Base-by-base conservation (phyloP, 2,797 vertebrate genomes). In the Tauraco hartlaubi region DNA sequence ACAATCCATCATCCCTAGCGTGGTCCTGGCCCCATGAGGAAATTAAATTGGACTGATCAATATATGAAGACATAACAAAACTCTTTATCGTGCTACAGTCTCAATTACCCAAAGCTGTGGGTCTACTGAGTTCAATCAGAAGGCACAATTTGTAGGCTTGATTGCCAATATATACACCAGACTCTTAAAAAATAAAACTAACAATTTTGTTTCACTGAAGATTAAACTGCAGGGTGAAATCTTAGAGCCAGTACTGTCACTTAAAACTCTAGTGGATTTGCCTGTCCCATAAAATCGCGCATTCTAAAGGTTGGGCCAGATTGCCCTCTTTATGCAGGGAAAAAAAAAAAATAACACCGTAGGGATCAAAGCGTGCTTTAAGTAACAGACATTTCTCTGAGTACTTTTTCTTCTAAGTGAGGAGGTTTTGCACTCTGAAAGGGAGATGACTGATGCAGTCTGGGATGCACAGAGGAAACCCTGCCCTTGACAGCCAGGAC, bases 41-140 rank as follows among this genome's bases (percentile, higher is more conserved):
- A 74, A 93, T 94, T 91, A 91, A 97, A 73, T 58, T 54, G 62
- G 66, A 82, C 37, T 46, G 72, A 95, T 92, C 84, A 76, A 92
- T 91, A 79, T 9, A 52, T 86, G 82, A 94, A 90, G 73, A 59
- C 39, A 18, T 43, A 90, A 82, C 46, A 94, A 76, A 94, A 66
- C 67, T 90, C 73, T 82, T 55, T 67, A 84, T 94, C 84, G 61
- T 44, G 58, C 85, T 75, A 64, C 78, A 86, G 69, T 37, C 85
- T 92, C 76, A 88, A 62, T 95, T 85, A 92, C 39, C 51, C 5
- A 7, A 90, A 72, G 71, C 69, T 85, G 17, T 23, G 72, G 79
- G 61, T 81, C 67, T 79, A n/a, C 59, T 9, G 66, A 87, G 88
- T 93, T 96, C 80, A 96, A 62, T 25, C 61, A 92, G 52, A 85